Percentiles rank a stretch among this genome's conserved stretches.
These are phyloP conservation scores for Apamea sordens DNA, from an alignment of 2,888 invertebrate species.

Conservation along the genomic window DNA sequence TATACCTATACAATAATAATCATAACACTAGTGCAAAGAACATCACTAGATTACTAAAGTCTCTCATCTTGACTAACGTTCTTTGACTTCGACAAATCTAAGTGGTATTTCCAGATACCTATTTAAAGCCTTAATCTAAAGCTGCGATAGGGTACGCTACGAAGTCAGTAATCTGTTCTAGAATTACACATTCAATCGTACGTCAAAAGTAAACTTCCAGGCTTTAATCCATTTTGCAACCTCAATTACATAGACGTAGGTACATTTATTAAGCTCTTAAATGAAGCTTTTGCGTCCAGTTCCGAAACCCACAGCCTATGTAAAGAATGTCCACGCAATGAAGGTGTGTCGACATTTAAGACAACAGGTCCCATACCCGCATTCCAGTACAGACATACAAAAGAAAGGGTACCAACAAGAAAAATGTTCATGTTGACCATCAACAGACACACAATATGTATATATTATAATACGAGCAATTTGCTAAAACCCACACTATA, in stretches of 20 bases:
- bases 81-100: neutral
- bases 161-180: neutral
- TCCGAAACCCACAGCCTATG: constrained; percentile 17
- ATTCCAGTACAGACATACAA: constrained; percentile 45
- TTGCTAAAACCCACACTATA: constrained; percentile 63
- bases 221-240: neutral
- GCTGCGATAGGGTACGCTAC: neutral
- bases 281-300: constrained; percentile 21
- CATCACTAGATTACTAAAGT: neutral
- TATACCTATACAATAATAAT: too few relatives aligned
- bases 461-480: constrained; percentile 30
- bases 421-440: constrained; percentile 57
- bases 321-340: constrained; percentile 24
- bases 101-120: neutral
- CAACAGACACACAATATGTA: constrained; percentile 15
- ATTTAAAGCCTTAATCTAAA: neutral
- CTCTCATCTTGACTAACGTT: neutral
- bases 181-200: neutral
- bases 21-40: too few relatives aligned
- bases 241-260: neutral
- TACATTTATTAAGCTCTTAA: constrained; percentile 11
- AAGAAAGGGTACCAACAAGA: constrained; percentile 50
- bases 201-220: neutral
- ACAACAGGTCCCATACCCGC: constrained; percentile 59
- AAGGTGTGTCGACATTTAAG: constrained; percentile 54